Conservation (phyloP, 1,140 invertebrate species). For the Paralvinella palmiformis region DNA sequence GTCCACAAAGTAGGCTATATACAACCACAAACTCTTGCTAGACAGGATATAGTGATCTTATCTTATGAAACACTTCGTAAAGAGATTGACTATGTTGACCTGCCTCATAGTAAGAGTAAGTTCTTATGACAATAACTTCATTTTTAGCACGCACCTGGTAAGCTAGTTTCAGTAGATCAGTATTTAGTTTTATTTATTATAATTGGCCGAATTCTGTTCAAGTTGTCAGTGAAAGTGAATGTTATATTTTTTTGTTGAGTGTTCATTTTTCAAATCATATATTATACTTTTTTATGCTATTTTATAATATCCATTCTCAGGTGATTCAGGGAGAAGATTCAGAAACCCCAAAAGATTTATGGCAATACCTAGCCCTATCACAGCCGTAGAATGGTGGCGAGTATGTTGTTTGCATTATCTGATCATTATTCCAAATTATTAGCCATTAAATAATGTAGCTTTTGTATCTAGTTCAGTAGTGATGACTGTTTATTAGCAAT, state of each 20-base stretch:
- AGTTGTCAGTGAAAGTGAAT: no score
- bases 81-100: constrained; percentile 59
- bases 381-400: constrained; percentile 69
- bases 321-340: constrained; percentile 46
- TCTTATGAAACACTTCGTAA: constrained; percentile 62
- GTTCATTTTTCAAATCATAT: no score
- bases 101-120: constrained; percentile 53
- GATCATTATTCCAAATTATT: background rate
- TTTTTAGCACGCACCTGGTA: background rate
- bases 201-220: no score
- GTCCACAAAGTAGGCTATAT: constrained; percentile 57
- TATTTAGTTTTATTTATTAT: background rate
- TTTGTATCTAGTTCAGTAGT: background rate
- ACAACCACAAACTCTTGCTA: constrained; percentile 60
- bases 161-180: background rate
- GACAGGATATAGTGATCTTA: constrained; percentile 69
- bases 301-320: constrained; percentile 24
- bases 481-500: background rate
- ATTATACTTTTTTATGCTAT: constrained; percentile 23
- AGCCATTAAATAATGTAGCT: background rate
- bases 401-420: constrained; percentile 27
- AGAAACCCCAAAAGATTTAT: constrained; percentile 59
- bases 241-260: no score
- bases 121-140: background rate
- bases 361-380: constrained; percentile 56